Conservation (phyloP, 2,113 vertebrate species). For the Austrofundulus limnaeus region DNA sequence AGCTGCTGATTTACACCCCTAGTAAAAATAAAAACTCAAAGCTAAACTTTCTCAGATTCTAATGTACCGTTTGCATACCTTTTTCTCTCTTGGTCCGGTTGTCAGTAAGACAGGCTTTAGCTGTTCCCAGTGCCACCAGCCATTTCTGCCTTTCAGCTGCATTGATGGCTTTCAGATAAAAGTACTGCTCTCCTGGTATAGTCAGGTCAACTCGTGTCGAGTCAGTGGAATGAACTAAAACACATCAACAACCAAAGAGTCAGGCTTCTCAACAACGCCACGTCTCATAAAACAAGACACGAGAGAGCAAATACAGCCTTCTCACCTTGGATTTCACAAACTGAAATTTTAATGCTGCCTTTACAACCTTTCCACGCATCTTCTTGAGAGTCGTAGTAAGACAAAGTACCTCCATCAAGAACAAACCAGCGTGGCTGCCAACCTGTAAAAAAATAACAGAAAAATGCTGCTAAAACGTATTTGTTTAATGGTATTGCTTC, state of each 20-base stretch:
- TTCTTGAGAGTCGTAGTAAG: constrained; percentile 96
- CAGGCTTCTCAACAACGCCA: not conserved
- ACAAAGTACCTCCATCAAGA: constrained; percentile 91
- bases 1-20: too few relatives aligned
- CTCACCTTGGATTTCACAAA: constrained; percentile 98
- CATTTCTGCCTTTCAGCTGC: constrained; percentile 95
- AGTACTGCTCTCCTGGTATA: constrained; percentile 96
- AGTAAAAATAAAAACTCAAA: not conserved
- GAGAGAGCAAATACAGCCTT: not conserved
- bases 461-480: not conserved
- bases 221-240: constrained; percentile 90
- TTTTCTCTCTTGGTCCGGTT: constrained; percentile 94
- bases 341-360: constrained; percentile 96
- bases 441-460: constrained; percentile 72
- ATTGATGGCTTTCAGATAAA: constrained; percentile 94
- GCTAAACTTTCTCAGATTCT: not conserved
- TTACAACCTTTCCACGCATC: constrained; percentile 99
- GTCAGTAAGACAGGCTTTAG: constrained; percentile 96
- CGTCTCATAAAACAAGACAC: not conserved
- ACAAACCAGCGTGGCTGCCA: constrained; percentile 99
- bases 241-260: not conserved
- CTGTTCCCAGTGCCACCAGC: constrained; percentile 93
- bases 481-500: not conserved
- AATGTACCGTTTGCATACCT: constrained; percentile 72
- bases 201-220: constrained; percentile 92